phyloP scores from a whole-genome alignment of 2,888 invertebrate genomes.

The Altica lythri region DNA sequence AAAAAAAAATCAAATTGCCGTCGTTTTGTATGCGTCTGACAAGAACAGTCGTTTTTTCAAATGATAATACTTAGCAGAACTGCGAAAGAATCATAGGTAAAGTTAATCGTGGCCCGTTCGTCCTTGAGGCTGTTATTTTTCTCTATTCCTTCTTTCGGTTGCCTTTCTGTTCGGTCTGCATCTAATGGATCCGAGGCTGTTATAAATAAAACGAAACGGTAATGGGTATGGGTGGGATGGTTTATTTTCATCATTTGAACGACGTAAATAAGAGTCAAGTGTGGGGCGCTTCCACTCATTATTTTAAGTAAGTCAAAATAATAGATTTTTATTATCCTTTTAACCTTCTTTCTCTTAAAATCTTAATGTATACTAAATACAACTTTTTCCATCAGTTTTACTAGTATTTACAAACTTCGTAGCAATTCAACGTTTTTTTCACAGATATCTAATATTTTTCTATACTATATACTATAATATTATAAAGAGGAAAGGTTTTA shows the following conservation, averaged over 20 bases:
- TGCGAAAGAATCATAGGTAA: conserved; percentile 18
- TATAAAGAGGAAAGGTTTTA: no score
- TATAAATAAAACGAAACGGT: conserved; percentile 19
- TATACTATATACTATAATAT: no score
- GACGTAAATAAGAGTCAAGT: no score
- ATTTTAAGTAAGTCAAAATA: no score
- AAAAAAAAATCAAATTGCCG: background rate
- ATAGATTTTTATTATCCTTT: no score
- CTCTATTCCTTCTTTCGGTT: conserved; percentile 4
- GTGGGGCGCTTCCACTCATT: no score
- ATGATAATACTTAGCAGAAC: conserved; percentile 12
- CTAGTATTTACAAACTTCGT: no score
- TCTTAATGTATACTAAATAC: no score
- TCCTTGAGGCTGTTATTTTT: conserved; percentile 16
- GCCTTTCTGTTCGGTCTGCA: conserved; percentile 9
- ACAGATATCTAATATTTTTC: no score
- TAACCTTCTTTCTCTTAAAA: no score
- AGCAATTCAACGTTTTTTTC: no score
- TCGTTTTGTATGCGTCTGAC: conserved; percentile 7
- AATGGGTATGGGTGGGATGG: conserved; percentile 16
- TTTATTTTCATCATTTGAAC: conserved; percentile 3
- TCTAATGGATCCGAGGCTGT: conserved; percentile 16
- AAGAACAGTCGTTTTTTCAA: conserved; percentile 3
- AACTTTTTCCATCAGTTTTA: no score
- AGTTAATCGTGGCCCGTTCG: conserved; percentile 13